phyloP scores from a whole-genome alignment of 2,113 vertebrate species.

The Chloropsis cyanopogon region DNA sequence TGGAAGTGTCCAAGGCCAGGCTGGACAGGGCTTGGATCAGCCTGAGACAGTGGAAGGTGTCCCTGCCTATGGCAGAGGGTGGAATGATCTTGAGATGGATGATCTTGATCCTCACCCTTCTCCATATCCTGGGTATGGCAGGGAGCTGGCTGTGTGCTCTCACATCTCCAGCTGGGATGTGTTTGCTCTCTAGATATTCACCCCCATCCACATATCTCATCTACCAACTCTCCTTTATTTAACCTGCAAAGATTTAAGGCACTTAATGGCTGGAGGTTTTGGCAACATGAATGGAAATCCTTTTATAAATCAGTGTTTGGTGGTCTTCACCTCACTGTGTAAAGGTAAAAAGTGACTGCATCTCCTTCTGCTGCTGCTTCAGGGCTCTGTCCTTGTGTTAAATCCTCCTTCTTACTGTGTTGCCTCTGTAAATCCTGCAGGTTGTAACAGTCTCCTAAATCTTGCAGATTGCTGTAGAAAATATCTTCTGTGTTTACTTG shows the following conservation, averaged over 20 bases:
- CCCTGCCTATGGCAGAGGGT: not conserved
- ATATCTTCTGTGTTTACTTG: not conserved
- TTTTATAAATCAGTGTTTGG: not conserved
- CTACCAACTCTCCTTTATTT: not conserved
- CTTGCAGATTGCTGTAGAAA: not conserved
- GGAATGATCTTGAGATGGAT: not conserved
- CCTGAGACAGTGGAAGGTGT: not conserved
- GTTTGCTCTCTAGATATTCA: not conserved
- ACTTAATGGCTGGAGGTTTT: not conserved
- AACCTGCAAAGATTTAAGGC: not conserved
- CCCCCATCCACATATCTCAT: not conserved
- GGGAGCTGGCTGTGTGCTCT: not conserved
- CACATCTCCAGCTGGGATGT: not conserved
- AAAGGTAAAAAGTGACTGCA: not conserved
- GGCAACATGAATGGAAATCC: not conserved
- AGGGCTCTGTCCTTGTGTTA: not conserved
- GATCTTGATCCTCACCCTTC: not conserved
- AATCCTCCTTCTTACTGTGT: not conserved
- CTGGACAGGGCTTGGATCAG: rapidly evolving
- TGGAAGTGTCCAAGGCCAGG: not conserved
- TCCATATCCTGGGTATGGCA: not conserved
- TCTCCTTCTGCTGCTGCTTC: not conserved
- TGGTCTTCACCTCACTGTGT: not conserved
- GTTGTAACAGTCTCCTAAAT: not conserved
- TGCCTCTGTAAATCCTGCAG: not conserved